Percentiles rank a stretch among this genome's conserved stretches.
phyloP scores from a whole-genome alignment of 2,888 invertebrate genomes.

The Lycaena phlaeas region DNA sequence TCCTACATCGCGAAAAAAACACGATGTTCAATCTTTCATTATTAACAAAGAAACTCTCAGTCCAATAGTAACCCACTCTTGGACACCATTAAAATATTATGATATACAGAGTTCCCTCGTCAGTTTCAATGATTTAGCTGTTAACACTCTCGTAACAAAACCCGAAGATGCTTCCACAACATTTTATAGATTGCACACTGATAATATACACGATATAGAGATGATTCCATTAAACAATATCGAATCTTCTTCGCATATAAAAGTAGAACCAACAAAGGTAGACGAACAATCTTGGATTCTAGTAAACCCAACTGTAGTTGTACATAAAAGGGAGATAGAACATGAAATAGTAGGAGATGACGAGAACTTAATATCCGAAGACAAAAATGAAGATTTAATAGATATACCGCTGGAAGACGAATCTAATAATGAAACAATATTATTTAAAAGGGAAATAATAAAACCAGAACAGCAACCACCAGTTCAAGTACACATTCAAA shows the following conservation, averaged over 20 bases:
- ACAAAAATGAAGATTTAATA: slow-evolving; percentile 41
- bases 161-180: slow-evolving; percentile 14
- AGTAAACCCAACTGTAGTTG: slow-evolving; percentile 44
- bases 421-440: slow-evolving; percentile 39
- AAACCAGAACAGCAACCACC: slow-evolving; percentile 68
- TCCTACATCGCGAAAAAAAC: slow-evolving; percentile 55
- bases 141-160: slow-evolving; percentile 15
- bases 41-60: slow-evolving; percentile 46
- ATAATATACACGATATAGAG: slow-evolving; percentile 25
- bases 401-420: slow-evolving; percentile 57
- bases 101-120: slow-evolving; percentile 38
- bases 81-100: slow-evolving; percentile 39
- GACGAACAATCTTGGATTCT: slow-evolving; percentile 52
- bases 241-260: slow-evolving; percentile 26
- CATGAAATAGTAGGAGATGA: slow-evolving; percentile 27
- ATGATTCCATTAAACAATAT: slow-evolving; percentile 28
- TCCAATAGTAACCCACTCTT: slow-evolving; percentile 29
- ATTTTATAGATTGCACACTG: slow-evolving; percentile 12
- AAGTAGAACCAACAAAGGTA: slow-evolving; percentile 36
- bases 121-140: slow-evolving; percentile 19
- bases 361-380: slow-evolving; percentile 21
- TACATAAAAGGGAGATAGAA: slow-evolving; percentile 46
- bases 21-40: slow-evolving; percentile 61
- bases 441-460: slow-evolving; percentile 60
- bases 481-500: slow-evolving; percentile 79